Conservation (phyloP, 2,113 vertebrate genomes). For the Smithornis capensis region DNA sequence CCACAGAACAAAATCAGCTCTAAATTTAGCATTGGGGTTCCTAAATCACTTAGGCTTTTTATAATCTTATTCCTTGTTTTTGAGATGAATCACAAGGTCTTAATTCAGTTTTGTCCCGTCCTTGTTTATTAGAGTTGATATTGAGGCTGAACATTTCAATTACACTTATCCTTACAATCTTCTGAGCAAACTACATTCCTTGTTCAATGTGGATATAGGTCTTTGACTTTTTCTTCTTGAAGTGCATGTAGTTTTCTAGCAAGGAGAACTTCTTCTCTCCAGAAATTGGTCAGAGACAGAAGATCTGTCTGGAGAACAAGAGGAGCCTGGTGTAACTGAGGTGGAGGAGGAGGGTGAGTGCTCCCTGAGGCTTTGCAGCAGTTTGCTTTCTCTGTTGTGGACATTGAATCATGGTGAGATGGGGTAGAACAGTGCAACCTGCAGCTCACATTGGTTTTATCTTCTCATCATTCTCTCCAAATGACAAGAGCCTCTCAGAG, state of each 20-base stretch:
- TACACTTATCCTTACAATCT: not conserved
- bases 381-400: not conserved
- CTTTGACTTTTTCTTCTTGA: not conserved
- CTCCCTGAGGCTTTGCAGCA: not conserved
- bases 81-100: not conserved
- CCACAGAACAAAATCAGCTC: not conserved
- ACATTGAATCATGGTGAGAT: not conserved
- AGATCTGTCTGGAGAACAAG: not conserved
- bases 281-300: not conserved
- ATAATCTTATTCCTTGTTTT: not conserved
- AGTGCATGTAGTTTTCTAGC: not conserved
- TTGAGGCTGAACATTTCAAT: not conserved
- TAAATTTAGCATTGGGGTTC: not conserved
- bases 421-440: not conserved
- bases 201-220: not conserved
- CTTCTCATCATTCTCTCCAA: not conserved
- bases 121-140: not conserved
- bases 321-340: not conserved
- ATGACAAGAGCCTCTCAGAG: not conserved
- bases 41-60: not conserved
- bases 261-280: not conserved
- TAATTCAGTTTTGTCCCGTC: not conserved
- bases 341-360: not conserved
- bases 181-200: not conserved
- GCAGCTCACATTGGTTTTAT: not conserved